Evolutionary conservation across 2,797 vertebrate genomes (phyloP).

Genomic region (Fistularia commersonii): DNA sequence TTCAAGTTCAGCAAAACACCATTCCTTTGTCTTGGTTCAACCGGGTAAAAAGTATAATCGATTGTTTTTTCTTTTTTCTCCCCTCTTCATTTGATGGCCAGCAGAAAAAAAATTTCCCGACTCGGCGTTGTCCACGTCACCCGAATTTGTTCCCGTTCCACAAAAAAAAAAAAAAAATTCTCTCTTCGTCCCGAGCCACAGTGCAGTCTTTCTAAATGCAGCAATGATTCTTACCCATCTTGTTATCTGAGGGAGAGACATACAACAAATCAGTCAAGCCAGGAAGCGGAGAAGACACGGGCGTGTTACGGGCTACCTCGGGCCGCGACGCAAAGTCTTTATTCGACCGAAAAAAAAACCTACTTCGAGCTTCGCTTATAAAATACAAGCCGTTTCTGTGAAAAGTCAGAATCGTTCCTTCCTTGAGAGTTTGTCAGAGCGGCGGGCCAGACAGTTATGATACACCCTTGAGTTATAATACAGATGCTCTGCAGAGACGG

Average conservation of each 20-base stretch:
- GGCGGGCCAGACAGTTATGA: too few species aligned
- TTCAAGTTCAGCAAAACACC: constrained; percentile 58
- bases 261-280: background rate
- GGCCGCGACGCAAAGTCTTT: too few species aligned
- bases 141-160: constrained; percentile 33
- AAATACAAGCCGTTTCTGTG: too few species aligned
- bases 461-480: too few species aligned
- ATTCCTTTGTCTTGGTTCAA: constrained; percentile 77
- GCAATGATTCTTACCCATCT: constrained; percentile 82
- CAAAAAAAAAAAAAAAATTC: constrained; percentile 9
- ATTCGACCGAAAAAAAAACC: too few species aligned
- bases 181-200: constrained; percentile 66
- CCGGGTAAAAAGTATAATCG: constrained; percentile 81
- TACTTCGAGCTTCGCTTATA: too few species aligned
- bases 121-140: constrained; percentile 55
- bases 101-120: constrained; percentile 84
- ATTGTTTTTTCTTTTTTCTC: constrained; percentile 44
- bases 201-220: constrained; percentile 90
- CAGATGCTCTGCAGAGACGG: too few species aligned
- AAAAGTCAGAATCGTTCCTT: too few species aligned
- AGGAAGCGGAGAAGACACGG: too few species aligned
- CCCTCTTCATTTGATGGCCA: constrained; percentile 70
- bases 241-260: constrained; percentile 81
- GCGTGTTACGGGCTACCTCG: too few species aligned
- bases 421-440: too few species aligned